Conservation (phyloP, 2,888 invertebrate genomes). For the Glaucopsyche alexis region DNA sequence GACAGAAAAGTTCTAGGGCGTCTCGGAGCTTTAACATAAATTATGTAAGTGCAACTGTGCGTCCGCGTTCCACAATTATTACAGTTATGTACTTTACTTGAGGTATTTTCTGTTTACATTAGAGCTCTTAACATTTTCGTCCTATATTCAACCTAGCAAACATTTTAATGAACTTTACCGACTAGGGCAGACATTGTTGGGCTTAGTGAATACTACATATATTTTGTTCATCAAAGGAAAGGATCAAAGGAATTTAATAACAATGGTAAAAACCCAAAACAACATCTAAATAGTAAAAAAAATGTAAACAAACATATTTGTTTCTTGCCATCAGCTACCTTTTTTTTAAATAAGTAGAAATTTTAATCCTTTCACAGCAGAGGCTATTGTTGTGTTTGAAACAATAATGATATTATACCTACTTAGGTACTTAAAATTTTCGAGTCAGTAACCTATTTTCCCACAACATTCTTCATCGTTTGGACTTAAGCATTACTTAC, state of each 20-base stretch:
- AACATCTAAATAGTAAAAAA: background rate
- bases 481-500: too few relatives aligned
- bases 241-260: background rate
- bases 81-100: slow-evolving; percentile 6
- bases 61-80: slow-evolving; percentile 15
- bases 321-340: background rate
- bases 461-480: too few relatives aligned
- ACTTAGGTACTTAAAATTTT: background rate
- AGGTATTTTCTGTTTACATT: slow-evolving; percentile 7
- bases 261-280: background rate
- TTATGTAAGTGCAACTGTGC: background rate
- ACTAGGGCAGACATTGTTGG: background rate
- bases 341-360: background rate
- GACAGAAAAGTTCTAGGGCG: slow-evolving; percentile 12
- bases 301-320: background rate
- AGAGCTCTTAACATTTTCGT: slow-evolving; percentile 4
- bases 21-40: background rate
- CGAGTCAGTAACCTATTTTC: background rate
- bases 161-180: slow-evolving; percentile 7
- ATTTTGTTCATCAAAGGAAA: background rate
- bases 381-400: background rate
- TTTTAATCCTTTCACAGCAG: background rate
- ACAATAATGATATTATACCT: background rate
- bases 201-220: background rate
- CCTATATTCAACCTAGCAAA: slow-evolving; percentile 2